Base-by-base conservation (phyloP, 1,140 invertebrate species). In the Brachionus rubens region DNA sequence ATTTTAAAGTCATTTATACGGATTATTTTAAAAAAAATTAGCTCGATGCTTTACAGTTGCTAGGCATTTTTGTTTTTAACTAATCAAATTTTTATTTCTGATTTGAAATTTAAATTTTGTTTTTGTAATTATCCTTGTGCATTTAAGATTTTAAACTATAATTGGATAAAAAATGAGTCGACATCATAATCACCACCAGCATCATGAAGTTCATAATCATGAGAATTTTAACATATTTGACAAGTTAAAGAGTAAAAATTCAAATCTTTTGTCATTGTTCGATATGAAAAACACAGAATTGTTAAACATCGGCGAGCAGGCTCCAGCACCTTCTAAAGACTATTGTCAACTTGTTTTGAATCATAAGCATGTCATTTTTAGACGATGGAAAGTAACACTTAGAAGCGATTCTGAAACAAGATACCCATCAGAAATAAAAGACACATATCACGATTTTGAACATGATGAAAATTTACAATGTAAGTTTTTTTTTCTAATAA, bases 321-420 rank as follows among this genome's bases (percentile, higher is more conserved):
- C 72, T 28, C 48, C 48, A 43, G 19, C 72, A 26, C 72, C 72
- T 24, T 56, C 48, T n/a, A 75, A 75, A 75, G 72, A 75, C 19
- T 75, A 75, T 41, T 54, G 54, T 30, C 72, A 75, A 59, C 19
- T 75, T 43, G 50, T 72, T 12, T 4, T 72, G n/a, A 47, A 36
- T 30, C 26, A 41, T 56, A 12, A 75, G 16, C 16, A 75, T 41
- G 21, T 41, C 9, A 75, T 54, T 46, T 48, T 75, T 33, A 28
- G 72, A 6, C 12, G 50, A 41, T 75, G 72, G 72, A 54, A 59
- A 41, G 48, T 75, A 43, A 56, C 72, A 14, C 43, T 75, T n/a
- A 46, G 54, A 41, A 21, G 36, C 16, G 46, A 54, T 40, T 54
- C 48, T 28, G 72, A 54, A 21, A 41, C 48, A 30, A 41, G 48